Conservation (phyloP, 2,113 vertebrate species). For the Agapornis roseicollis region DNA sequence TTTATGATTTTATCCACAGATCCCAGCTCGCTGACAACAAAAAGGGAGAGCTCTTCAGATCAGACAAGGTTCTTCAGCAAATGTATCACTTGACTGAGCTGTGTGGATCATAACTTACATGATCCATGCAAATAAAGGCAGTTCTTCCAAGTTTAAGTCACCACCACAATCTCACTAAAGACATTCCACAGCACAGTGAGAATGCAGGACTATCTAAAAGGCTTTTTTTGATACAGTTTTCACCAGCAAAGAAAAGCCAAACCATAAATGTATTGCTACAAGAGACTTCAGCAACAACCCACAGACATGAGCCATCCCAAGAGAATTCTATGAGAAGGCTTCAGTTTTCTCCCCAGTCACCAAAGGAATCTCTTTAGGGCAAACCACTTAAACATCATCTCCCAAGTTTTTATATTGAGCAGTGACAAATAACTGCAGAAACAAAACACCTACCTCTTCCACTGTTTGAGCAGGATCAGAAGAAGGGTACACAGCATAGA, state of each 20-base stretch:
- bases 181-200: neutral
- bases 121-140: neutral
- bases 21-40: slow-evolving; percentile 80
- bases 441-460: slow-evolving; percentile 82
- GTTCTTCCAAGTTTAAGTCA: neutral
- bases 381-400: neutral
- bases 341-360: neutral
- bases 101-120: neutral
- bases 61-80: neutral
- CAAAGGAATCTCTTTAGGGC: neutral
- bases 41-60: slow-evolving; percentile 44
- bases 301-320: neutral
- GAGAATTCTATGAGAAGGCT: neutral
- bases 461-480: slow-evolving; percentile 90
- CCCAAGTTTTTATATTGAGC: neutral
- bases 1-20: slow-evolving; percentile 87
- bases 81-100: neutral
- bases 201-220: neutral
- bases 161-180: neutral
- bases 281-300: neutral
- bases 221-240: neutral
- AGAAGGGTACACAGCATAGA: slow-evolving; percentile 94
- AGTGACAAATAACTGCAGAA: neutral
- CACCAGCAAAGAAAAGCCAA: slow-evolving; percentile 4
- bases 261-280: neutral